Percentiles rank a stretch among this genome's conserved stretches.
phyloP scores from a whole-genome alignment of 30 jellyfish, hydroid and myxozoan genomes.

The Phacellophora camtschatica region DNA sequence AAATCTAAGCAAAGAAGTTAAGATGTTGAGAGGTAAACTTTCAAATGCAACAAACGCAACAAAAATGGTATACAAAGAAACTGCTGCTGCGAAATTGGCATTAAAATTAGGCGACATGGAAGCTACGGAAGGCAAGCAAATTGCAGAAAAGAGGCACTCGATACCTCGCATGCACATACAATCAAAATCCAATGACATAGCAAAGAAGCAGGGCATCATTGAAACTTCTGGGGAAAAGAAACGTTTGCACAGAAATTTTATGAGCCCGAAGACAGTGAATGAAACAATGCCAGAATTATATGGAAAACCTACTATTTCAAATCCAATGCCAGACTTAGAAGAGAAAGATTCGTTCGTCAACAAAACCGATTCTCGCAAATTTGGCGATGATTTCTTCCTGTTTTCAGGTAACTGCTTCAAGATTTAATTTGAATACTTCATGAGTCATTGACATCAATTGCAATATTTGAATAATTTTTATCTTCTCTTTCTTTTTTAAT shows the following conservation, averaged over 20 bases:
- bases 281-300: constrained; percentile 9
- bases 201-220: constrained; percentile 31
- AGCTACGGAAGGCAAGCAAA: neutral
- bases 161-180: constrained; percentile 56
- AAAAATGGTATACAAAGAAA: constrained; percentile 10
- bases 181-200: constrained; percentile 13
- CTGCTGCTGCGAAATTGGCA: constrained; percentile 55
- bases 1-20: constrained; percentile 40
- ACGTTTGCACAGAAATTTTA: neutral
- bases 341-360: neutral
- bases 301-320: neutral
- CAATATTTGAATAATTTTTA: too few relatives aligned
- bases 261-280: neutral
- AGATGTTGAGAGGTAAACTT: constrained; percentile 4
- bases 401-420: too few relatives aligned
- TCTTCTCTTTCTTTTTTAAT: too few relatives aligned
- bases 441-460: too few relatives aligned
- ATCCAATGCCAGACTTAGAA: constrained; percentile 32
- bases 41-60: neutral
- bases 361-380: neutral
- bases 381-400: constrained; percentile 1
- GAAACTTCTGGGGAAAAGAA: neutral
- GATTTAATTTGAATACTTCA: too few relatives aligned
- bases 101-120: constrained; percentile 61
- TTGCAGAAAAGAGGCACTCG: neutral